phyloP scores from a whole-genome alignment of 2,113 vertebrate genomes.

The Gobio gobio region DNA sequence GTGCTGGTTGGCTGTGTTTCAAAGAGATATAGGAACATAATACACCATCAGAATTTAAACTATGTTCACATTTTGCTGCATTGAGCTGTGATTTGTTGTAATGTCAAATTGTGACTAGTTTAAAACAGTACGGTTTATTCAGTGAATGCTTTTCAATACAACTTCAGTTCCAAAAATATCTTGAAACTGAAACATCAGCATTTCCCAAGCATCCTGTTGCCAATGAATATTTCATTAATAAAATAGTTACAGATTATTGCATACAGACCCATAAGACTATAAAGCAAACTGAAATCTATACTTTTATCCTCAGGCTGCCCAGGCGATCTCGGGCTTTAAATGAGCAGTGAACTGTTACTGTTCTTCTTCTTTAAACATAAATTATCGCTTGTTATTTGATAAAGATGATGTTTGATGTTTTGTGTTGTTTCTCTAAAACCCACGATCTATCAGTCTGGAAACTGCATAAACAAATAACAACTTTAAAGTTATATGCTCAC shows the following conservation, averaged over 20 bases:
- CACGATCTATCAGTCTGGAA: background rate
- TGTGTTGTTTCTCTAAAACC: background rate
- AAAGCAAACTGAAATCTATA: background rate
- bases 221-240: slow-evolving; percentile 20
- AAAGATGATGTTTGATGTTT: background rate
- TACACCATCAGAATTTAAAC: slow-evolving; percentile 28
- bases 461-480: background rate
- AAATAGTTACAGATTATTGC: background rate
- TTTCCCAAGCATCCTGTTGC: background rate
- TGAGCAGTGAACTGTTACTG: background rate
- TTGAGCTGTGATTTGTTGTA: background rate
- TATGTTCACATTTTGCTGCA: slow-evolving; percentile 31
- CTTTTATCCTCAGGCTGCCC: background rate
- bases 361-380: background rate
- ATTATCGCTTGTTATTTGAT: background rate
- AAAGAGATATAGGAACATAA: background rate
- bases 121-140: background rate
- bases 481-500: background rate
- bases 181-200: background rate
- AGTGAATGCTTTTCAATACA: background rate
- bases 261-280: background rate
- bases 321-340: background rate
- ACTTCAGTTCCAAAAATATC: background rate
- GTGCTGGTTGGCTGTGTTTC: background rate
- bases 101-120: background rate